Evolutionary conservation across 2,888 invertebrate species (phyloP), one percentile per base, ranked within the genome.

Genomic region (Aspidiotus destructor): DNA sequence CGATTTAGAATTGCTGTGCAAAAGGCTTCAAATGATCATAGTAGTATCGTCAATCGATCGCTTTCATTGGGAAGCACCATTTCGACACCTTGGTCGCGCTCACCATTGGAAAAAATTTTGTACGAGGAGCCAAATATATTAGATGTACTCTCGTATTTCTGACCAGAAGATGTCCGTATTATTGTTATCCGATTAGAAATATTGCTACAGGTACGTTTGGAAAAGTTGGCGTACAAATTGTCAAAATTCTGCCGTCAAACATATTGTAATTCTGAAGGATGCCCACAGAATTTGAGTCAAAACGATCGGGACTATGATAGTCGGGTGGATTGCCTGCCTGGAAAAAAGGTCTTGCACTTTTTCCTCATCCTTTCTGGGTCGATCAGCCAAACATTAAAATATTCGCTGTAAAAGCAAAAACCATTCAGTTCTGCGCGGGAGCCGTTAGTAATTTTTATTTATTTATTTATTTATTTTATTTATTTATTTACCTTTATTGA

Each of bases 101-200:
- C 81, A 60, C 76, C 76, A 60, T 76, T 80, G 72, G 76, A 75
- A 73, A 75, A 75, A 62, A 78, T 80, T 74, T 75, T 80, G 72
- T 76, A 77, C 71, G 77, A 77, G 69, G 76, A 77, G 73, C 28
- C 28, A 5, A 28, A 28, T 28, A 3, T 28, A 28, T 28, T 28
- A 64, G 64, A 57, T 7, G 42, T 81, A 68, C 65, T 80, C 79
- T 80, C 80, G 77, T 85, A 84, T 80, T 81, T 85, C 75, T 80
- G 79, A 73, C 79, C 81, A 73, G 85, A 86, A 77, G 81, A 81
- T 70, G 82, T 81, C 60, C 79, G 81, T 72, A 78, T 84, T 75
- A 79, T 85, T 74, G 79, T 81, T 74, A 80, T 82, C 77, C 80
- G 85, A 72, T 78, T 86, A 72, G 82, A 83, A 70, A 83, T 83